A percentile compares a stretch with the other conserved stretches of the same genome.
These are phyloP conservation scores for Melangyna quadrimaculata DNA, from an alignment of 2,888 invertebrate genomes.

Conservation along the genomic window DNA sequence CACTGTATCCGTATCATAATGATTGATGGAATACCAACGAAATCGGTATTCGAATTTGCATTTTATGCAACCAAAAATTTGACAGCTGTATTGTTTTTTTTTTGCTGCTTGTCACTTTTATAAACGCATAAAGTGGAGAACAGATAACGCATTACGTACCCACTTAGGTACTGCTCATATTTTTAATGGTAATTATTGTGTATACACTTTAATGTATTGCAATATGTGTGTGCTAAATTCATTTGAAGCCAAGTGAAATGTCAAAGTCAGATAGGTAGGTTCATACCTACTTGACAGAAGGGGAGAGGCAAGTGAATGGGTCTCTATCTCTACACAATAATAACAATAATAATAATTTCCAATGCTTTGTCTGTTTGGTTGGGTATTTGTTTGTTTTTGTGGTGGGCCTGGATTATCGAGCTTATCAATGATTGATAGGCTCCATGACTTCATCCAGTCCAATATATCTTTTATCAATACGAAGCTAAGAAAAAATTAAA, in stretches of 20 bases:
- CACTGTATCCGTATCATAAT: conserved; percentile 6
- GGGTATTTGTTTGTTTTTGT: no score
- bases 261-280: conserved; percentile 9
- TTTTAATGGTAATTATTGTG: neutral
- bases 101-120: neutral
- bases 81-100: neutral
- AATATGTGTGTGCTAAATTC: conserved; percentile 17
- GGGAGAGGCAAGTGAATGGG: neutral
- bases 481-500: neutral
- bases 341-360: neutral
- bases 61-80: conserved; percentile 8
- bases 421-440: conserved; percentile 65
- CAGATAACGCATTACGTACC: neutral
- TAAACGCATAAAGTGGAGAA: neutral
- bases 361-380: conserved; percentile 1
- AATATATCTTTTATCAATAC: no score
- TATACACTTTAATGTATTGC: neutral
- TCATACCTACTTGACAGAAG: neutral
- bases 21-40: conserved; percentile 25
- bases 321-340: neutral
- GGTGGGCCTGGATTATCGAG: conserved; percentile 52
- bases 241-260: conserved; percentile 6
- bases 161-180: neutral
- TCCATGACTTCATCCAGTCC: conserved; percentile 37
- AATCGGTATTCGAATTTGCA: conserved; percentile 2